Evolutionary conservation across 2,888 invertebrate genomes (phyloP).

Genomic region (Belgica antarctica): DNA sequence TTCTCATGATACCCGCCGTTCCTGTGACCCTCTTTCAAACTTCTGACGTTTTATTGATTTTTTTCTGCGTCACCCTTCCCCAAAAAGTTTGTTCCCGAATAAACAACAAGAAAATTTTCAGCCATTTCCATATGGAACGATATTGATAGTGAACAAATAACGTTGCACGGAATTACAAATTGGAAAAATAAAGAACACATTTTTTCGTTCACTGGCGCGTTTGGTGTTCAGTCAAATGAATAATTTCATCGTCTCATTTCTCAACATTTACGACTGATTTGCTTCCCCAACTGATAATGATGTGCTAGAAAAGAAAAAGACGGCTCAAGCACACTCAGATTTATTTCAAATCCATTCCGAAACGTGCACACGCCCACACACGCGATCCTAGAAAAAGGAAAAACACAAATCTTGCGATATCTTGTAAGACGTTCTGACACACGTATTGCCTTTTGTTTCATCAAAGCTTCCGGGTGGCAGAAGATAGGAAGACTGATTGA

Average conservation of each 20-base stretch:
- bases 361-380: not conserved
- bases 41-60: slow-evolving; percentile 27
- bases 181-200: slow-evolving; percentile 20
- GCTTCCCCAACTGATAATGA: not conserved
- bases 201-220: slow-evolving; percentile 11
- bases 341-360: slow-evolving; percentile 9
- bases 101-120: not conserved
- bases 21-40: slow-evolving; percentile 22
- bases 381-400: not conserved
- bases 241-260: slow-evolving; percentile 10
- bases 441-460: slow-evolving; percentile 12
- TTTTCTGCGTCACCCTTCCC: not conserved
- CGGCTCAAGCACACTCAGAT: not conserved
- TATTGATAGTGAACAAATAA: not conserved
- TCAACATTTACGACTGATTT: not conserved
- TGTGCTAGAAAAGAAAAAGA: not conserved
- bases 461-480: too few relatives aligned
- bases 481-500: too few relatives aligned
- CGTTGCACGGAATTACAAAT: slow-evolving; percentile 12
- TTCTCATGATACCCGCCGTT: not conserved
- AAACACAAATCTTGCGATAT: not conserved
- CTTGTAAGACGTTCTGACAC: not conserved
- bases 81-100: not conserved
- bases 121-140: not conserved
- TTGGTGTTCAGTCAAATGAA: not conserved